Base-by-base conservation (phyloP, 2,888 invertebrate genomes). In the Resseliella maxima region DNA sequence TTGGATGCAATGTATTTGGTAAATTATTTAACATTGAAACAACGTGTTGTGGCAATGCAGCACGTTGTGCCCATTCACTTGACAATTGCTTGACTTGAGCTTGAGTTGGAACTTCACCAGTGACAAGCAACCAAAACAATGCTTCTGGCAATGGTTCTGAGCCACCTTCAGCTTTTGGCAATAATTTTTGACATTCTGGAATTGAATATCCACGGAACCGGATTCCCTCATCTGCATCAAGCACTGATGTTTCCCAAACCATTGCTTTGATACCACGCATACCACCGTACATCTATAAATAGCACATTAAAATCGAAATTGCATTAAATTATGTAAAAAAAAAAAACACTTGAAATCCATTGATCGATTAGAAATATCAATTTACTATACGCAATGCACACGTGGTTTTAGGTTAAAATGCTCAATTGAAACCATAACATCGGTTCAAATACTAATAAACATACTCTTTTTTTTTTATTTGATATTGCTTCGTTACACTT, bases 181-280 rank as follows among this genome's bases (percentile, higher is more conserved):
- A 92, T 12, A 95, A 91, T 90, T 97, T 94, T 90, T 97, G 97
- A 90, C 97, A 97, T 90, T 98, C 97, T 46, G 97, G 97, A 89
- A 98, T 98, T 87, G 96, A 96, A 89, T 95, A 94, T 59, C 97
- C 97, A 88, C 98, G 94, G 93, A 98, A 98, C 87, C 97, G 93
- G 90, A 98, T 98, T 88, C 98, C 98, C 90, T 98, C 97, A 88
- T 98, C 97, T 3, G 98, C 94, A 91, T 98, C 98, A 88, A 98
- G 92, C 41, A 98, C 96, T 24, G 98, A 98, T 8, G 98, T 98
- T 91, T 98, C 98, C 89, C 96, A 97, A 0, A 98, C 96, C 88
- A 98, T 92, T 88, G 96, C 97, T 91, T 96, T 96, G 91, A 98
- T 97, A 85, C 97, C 97, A 90, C 98, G 93, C 98, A 98, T 98